Evolutionary conservation across 2,113 vertebrate genomes (phyloP).

Genomic region (Castor canadensis): DNA sequence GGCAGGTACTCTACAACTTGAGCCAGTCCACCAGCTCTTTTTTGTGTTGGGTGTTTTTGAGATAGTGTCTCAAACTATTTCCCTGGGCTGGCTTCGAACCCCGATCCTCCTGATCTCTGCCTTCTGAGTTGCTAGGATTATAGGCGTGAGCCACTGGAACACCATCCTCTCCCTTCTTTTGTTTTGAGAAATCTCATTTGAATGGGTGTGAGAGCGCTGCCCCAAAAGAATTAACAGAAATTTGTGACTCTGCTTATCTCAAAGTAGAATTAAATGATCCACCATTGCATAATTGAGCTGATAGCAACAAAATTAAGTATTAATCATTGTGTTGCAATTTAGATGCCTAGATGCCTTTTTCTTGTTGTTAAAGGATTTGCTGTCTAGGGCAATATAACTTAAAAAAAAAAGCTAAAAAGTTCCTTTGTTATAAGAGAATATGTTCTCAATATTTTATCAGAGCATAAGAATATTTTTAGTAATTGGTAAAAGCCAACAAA

Average conservation of each 20-base stretch:
- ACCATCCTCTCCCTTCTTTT: not conserved
- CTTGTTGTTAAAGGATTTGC: not conserved
- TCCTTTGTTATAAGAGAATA: constrained; percentile 7
- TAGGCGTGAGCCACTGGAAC: too few species aligned
- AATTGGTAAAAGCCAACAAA: constrained; percentile 2
- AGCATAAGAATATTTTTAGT: constrained; percentile 14
- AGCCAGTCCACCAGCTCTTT: too few species aligned
- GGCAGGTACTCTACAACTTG: too few species aligned
- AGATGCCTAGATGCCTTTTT: not conserved
- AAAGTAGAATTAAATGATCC: not conserved
- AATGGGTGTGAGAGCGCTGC: not conserved
- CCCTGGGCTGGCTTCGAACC: too few species aligned
- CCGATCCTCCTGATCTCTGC: too few species aligned
- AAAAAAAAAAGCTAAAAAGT: not conserved
- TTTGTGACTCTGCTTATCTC: not conserved
- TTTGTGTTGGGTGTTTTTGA: too few species aligned
- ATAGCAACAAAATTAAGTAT: not conserved
- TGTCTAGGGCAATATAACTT: not conserved
- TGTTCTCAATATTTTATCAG: constrained; percentile 35
- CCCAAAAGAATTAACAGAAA: not conserved
- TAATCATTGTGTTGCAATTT: not conserved
- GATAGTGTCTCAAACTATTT: too few species aligned
- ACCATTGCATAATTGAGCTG: not conserved
- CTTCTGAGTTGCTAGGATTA: too few species aligned
- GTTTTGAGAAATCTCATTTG: not conserved